Evolutionary conservation across 2,113 vertebrate genomes (phyloP), one percentile per base, ranked within the genome.

Genomic region (Sakesphorus luctuosus): DNA sequence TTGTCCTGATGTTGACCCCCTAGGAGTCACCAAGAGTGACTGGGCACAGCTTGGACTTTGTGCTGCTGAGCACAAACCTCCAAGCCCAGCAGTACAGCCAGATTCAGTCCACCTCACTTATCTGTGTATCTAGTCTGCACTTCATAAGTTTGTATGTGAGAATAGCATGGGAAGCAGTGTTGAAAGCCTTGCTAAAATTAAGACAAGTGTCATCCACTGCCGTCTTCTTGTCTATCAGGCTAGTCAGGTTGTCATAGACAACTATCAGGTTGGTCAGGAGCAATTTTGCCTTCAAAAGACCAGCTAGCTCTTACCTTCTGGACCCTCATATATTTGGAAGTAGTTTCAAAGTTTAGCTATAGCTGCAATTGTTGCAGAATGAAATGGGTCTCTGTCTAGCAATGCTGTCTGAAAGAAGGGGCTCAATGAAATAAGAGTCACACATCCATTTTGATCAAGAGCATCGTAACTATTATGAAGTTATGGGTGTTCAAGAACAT

Each of bases 1-100:
- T 56, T n/a, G 26, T 33, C 18, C 12, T n/a, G 18, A 0, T 66
- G 6, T 12, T 56, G 28, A 56, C 4, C 6, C 6, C 10, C 46
- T 62, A n/a, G 24, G 19, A 83, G 23, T 26, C n/a, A 56, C 18
- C 46, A 66, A 0, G 9, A 56, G 10, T 49, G 20, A 31, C 43
- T 29, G 29, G 3, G 11, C 10, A 53, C 33, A 63, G 21, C 13
- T 29, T 63, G 59, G 20, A 56, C 16, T 73, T 93, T 0, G 7
- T 56, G 40, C 24, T 44, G 53, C 43, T 68, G 11, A 35, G 52
- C 13, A 33, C 9, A 91, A 73, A 73, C 20, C 18, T 47, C 53
- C 5, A 2, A 84, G 33, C 18, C 31, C 33, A 75, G 29, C 26
- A 63, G 23, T 35, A 21, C 26, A 31, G 9, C 13, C 17, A 31